Evolutionary conservation across 2,888 invertebrate genomes (phyloP).

Genomic region (Volucella inflata): DNA sequence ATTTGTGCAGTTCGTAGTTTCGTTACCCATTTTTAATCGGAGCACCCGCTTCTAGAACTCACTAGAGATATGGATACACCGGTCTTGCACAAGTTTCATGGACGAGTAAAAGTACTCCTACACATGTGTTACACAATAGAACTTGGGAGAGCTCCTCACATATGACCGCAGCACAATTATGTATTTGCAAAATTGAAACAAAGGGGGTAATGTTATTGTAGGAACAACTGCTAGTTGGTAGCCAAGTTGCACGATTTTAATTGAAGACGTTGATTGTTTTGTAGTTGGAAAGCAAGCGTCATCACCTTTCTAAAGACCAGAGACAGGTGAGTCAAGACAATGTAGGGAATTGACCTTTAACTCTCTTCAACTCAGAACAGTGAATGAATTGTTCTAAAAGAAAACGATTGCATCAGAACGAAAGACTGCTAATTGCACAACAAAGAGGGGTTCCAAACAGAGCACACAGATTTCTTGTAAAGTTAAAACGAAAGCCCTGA

Average conservation of each 20-base stretch:
- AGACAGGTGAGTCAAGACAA: not conserved
- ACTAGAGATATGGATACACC: not conserved
- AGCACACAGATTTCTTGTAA: too few species aligned
- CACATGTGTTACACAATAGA: slow-evolving; percentile 63
- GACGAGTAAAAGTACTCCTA: slow-evolving; percentile 41
- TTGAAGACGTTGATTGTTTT: slow-evolving; percentile 26
- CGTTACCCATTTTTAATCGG: not conserved
- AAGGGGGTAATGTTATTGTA: slow-evolving; percentile 54
- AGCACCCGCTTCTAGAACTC: not conserved
- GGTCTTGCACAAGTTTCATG: slow-evolving; percentile 8
- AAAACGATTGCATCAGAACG: too few species aligned
- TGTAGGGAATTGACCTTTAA: not conserved
- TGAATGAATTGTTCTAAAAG: too few species aligned
- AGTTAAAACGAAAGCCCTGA: too few species aligned
- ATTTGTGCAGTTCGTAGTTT: slow-evolving; percentile 61
- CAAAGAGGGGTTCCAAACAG: too few species aligned
- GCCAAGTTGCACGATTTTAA: slow-evolving; percentile 35
- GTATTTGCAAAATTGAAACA: slow-evolving; percentile 70
- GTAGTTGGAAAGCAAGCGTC: not conserved
- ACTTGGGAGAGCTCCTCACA: slow-evolving; percentile 32
- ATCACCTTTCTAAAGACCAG: not conserved
- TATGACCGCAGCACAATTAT: slow-evolving; percentile 68
- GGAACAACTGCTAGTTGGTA: slow-evolving; percentile 38
- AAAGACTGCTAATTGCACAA: too few species aligned
- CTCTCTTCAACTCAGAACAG: not conserved